Evolutionary conservation across 2,113 vertebrate species (phyloP).

Genomic region (Gambusia holbrooki): DNA sequence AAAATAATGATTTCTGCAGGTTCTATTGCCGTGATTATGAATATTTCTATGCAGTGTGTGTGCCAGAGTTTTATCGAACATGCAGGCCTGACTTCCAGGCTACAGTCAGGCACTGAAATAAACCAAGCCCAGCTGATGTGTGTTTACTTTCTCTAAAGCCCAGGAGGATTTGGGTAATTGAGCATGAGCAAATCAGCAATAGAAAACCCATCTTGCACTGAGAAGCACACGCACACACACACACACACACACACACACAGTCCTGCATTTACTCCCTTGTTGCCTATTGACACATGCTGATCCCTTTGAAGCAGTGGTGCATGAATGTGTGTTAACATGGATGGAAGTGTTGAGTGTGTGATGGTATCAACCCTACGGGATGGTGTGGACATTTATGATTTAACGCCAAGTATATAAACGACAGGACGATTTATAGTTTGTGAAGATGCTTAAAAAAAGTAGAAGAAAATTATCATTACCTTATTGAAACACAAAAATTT

Average conservation of each 20-base stretch:
- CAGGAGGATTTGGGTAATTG: constrained; percentile 79
- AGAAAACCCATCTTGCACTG: constrained; percentile 72
- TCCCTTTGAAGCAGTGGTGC: constrained; percentile 8
- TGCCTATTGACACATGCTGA: constrained; percentile 32
- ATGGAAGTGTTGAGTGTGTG: neutral
- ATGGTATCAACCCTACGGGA: constrained; percentile 1
- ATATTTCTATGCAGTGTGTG: neutral
- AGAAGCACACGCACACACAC: too few species aligned
- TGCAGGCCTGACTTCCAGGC: constrained; percentile 67
- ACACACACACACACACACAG: constrained; percentile 15
- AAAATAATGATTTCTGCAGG: constrained; percentile 3
- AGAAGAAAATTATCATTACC: neutral
- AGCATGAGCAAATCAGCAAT: constrained; percentile 81
- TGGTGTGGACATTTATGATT: neutral
- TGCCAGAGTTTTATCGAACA: constrained; percentile 21
- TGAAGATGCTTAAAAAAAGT: neutral
- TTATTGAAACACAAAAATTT: neutral
- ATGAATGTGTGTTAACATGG: constrained; percentile 6
- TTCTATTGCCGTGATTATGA: neutral
- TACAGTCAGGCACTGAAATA: constrained; percentile 80
- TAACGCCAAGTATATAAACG: constrained; percentile 3
- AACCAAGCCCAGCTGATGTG: constrained; percentile 81
- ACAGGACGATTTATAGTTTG: neutral
- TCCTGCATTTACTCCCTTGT: constrained; percentile 9
- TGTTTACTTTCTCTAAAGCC: constrained; percentile 77